Evolutionary conservation across 2,888 invertebrate genomes (phyloP), one percentile per base, ranked within the genome.

Genomic region (Choristoneura rosaceana): DNA sequence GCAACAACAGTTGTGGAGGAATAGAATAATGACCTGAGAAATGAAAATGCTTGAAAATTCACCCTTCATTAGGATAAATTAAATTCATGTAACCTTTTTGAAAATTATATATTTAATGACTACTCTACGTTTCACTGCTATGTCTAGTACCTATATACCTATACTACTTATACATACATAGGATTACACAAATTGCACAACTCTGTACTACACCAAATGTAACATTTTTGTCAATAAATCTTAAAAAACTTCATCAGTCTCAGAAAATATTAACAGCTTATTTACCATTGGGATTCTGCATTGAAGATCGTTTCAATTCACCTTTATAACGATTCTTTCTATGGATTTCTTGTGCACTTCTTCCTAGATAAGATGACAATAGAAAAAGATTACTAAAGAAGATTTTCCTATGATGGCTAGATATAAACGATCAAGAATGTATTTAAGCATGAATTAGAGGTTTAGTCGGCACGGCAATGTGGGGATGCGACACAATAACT

Each of bases 381-480:
- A 55, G 52, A 55, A 55, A 10, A 25, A 10, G 17, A 25, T 55
- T 52, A 52, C 17, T 52, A 15, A 7, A 15, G 52, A 17, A 52
- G 9, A 52, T 52, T 52, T 52, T 52, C 15, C 8, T 52, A 52
- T 9, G 15, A 15, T 15, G 9, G 14, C 52, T 10, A 10, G 12
- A 17, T 25, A 55, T 25, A 12, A 55, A 55, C 3, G 12, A 25
- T 10, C n/a, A 25, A 17, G 7, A 47, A 47, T 9, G 9, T 17
- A 69, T 55, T 69, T 43, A 58, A 5, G 41, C 41, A 3, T 15
- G 33, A 60, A 65, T 60, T 60, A 7, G 34, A 15, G 12, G 14
- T 61, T 34, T 50, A 52, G 41, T 58, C 45, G 63, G 43, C 52
- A 65, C 45, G 63, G 43, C 52, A 65, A 66, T 66, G 66, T 66